Evolutionary conservation across 2,888 invertebrate genomes (phyloP), one percentile per base, ranked within the genome.

Genomic region (Serrognathus titanus): DNA sequence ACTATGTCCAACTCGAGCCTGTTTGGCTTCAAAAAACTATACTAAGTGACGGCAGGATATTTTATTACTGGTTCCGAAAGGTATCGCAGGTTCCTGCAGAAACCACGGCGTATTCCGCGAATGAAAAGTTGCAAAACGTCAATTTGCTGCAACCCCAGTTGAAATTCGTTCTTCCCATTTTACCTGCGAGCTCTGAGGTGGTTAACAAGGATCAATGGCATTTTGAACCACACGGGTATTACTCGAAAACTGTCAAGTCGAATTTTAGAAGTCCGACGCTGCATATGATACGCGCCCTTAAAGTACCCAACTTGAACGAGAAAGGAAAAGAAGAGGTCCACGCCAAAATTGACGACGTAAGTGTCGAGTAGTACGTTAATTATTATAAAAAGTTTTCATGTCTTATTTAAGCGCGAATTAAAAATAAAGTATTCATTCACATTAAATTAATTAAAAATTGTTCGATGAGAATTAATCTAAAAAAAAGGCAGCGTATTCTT

Each of bases 11-110:
- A 55, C 64, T 75, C n/a, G 76, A 76, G 61, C 76, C 78, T 3
- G 70, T 76, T n/a, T 72, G 76, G 24, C 63, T 76, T 45, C 76
- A 77, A 59, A 75, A 75, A 66, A 74, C 74, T 5, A 66, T 75
- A 40, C 57, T 76, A 43, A 72, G 68, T 43, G 74, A 75, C 55
- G 78, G 77, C 3, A 67, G 73, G 58, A 72, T 69, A 1, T 62
- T 76, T 36, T 75, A 73, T 58, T 74, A 75, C 58, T 76, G 75
- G 75, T 66, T 31, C 24, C 10, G 63, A 59, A 13, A 40, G 24
- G 24, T 31, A 3, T 31, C 47, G 20, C 13, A 46, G 36, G 9
- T 8, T 12, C 13, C 20, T 12, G 31, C 24, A 7, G 24, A 31
- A 31, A 31, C 24, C 24, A 12, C 37, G 31, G 37, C n/a, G n/a